These are phyloP conservation scores for Azemiops feae DNA, from an alignment of 2,113 vertebrate genomes.

Conservation along the genomic window DNA sequence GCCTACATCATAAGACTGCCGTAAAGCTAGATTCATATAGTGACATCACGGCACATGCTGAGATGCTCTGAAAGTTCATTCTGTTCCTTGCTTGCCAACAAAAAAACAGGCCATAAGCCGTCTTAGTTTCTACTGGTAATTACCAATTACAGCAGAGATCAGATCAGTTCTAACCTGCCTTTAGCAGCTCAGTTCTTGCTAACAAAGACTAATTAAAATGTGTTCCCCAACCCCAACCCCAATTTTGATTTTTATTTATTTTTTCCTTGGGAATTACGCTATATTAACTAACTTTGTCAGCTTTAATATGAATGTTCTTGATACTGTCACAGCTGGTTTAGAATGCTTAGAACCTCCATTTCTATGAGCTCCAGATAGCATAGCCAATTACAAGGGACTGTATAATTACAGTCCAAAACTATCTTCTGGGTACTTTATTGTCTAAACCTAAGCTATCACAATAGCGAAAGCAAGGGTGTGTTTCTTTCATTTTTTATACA, in stretches of 20 bases:
- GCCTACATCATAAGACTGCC: not conserved
- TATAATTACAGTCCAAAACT: not conserved
- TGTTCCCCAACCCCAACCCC: not conserved
- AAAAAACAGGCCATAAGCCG: not conserved
- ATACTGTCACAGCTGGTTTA: not conserved
- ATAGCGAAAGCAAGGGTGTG: not conserved
- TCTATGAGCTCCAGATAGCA: not conserved
- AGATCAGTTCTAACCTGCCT: not conserved
- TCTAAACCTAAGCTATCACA: not conserved
- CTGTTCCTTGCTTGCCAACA: not conserved
- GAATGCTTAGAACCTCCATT: not conserved
- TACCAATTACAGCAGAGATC: not conserved
- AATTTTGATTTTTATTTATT: not conserved
- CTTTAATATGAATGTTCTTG: not conserved
- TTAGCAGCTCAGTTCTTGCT: not conserved
- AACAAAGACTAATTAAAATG: not conserved
- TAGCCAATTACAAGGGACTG: not conserved
- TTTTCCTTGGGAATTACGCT: not conserved
- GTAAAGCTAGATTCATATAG: not conserved
- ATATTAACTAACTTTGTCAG: not conserved
- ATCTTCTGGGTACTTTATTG: not conserved
- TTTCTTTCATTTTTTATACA: not conserved
- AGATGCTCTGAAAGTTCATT: not conserved
- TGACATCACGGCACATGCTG: not conserved
- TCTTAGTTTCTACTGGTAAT: not conserved